Base-by-base conservation (phyloP, 1,140 invertebrate species). In the Ganaspis sp. region DNA sequence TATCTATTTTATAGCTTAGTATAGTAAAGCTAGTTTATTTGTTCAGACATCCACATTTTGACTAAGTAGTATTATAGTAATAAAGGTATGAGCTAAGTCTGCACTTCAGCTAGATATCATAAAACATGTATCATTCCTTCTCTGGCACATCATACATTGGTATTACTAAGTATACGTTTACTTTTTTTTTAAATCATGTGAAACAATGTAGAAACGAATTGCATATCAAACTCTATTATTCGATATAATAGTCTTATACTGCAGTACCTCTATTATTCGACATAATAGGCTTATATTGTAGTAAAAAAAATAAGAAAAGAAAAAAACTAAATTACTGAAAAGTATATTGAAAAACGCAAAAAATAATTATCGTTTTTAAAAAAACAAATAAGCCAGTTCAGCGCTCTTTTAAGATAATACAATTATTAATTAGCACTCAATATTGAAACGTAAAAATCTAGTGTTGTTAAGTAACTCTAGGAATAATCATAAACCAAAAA, bases 11-110 rank as follows among this genome's bases (percentile, higher is more conserved):
- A 89, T 90, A 90, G 89, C 89, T 91, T 90, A 90, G 88, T 90
- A 91, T 90, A 91, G 85, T 91, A 90, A 91, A 91, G 89, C 90
- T 91, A 91, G 84, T 88, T 89, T 91, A 91, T 91, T 90, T 91
- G 85, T 90, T 91, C 90, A 91, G 89, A 91, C 90, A 91, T 91
- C 86, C 90, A 91, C 89, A 91, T 91, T 91, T 91, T 86, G 89
- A 91, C 90, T 90, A 91, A 91, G 90, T 90, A 91, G 88, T 91
- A 90, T 89, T 89, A 90, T 91, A 91, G 88, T 91, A 91, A 91
- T 91, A 91, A 91, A 91, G 88, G 89, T 91, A 91, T 91, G 90
- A 89, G 87, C 90, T 91, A 91, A 91, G 88, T 91, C 88, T 90
- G 89, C 89, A 89, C 88, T 90, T 90, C 87, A 89, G 89, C 89